Evolutionary conservation across 1,140 invertebrate genomes (phyloP), one percentile per base, ranked within the genome.

Genomic region (Bombyx mandarina): DNA sequence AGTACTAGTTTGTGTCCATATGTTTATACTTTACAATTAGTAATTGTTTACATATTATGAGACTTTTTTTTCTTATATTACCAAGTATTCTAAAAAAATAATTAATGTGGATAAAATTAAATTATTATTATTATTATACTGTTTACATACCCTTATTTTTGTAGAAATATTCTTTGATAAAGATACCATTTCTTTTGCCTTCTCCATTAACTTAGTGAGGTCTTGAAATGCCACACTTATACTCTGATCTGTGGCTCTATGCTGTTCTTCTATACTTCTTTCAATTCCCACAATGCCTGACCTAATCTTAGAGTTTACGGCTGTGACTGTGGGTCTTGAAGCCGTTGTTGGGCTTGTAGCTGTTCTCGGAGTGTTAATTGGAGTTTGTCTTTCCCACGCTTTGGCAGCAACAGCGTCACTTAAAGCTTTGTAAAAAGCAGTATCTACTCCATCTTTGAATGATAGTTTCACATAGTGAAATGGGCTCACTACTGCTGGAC

Each of bases 201-300:
- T 97, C 57, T 91, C 92, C 94, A 99, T 99, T 0, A 99, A 89
- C 75, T 97, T 96, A 73, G 90, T 95, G 18, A 99, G 90, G 89
- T 99, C 98, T 89, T 99, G 93, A 89, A 99, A 99, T 12, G 98
- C 98, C 62, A 94, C 89, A 35, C 90, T 93, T 68, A 99, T 99
- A 79, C 94, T 97, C 71, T 95, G 92, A 87, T 98, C 96, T 0
- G 96, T 98, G 26, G 93, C 93, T 80, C 95, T 94, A 47, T 98
- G 94, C 75, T 96, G 94, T 71, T 97, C 94, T 79, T 97, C 93
- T 53, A 99, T 90, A 70, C 94, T 94, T 72, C 95, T 91, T 85
- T 99, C 98, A 75, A 99, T 99, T 8, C 98, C 98, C 56, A 97
- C 94, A 73, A 99, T 99, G 52, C 98, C 98, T 52, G 93, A 93